Evolutionary conservation across 2,888 invertebrate genomes (phyloP).

Genomic region (Coelogynopora nodosa): DNA sequence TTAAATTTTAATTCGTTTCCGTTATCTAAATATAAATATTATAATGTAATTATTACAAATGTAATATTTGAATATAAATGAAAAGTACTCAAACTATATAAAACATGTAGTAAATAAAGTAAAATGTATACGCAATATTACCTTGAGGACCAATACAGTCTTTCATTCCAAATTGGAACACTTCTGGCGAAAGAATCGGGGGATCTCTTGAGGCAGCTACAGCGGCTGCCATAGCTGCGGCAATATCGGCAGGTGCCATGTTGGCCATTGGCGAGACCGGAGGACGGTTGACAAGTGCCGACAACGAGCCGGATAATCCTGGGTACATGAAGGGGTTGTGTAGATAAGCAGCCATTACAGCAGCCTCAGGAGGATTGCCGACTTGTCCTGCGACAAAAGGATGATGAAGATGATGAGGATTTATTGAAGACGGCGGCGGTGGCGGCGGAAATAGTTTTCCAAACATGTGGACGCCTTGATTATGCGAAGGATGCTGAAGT

Average conservation of each 20-base stretch:
- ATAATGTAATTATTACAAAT: neutral
- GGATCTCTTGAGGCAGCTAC: slow-evolving; percentile 2
- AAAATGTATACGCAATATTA: neutral
- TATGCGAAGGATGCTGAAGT: neutral
- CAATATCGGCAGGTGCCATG: slow-evolving; percentile 5
- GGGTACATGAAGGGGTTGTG: slow-evolving; percentile 24
- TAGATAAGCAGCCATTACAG: neutral
- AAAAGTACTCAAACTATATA: no score
- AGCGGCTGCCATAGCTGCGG: slow-evolving; percentile 6
- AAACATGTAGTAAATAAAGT: no score
- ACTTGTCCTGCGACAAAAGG: neutral
- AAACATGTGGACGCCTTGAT: neutral
- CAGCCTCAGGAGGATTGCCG: neutral
- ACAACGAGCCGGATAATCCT: neutral
- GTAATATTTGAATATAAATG: neutral
- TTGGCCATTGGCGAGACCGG: neutral
- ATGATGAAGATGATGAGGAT: neutral
- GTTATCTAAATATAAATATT: no score
- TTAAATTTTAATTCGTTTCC: no score
- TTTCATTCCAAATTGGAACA: neutral
- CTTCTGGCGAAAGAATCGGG: neutral
- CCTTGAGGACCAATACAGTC: neutral
- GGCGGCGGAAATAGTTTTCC: neutral
- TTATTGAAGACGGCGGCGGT: neutral
- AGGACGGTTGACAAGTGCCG: neutral